Base-by-base conservation (phyloP, 2,113 vertebrate species). In the Pteropus alecto region DNA sequence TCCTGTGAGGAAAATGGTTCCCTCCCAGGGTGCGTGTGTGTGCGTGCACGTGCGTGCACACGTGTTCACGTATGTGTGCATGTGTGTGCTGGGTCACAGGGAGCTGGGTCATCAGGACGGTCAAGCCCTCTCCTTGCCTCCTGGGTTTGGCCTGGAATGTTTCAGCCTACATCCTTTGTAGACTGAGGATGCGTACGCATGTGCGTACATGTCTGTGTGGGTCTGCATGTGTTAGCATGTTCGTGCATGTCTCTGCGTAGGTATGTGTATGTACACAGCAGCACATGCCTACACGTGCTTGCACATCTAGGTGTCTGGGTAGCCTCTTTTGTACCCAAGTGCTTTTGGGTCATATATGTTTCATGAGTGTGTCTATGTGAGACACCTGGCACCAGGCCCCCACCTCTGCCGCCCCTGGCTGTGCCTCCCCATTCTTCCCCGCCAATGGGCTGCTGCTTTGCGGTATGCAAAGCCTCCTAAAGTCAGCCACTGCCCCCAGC, bases 1-100 rank as follows among this genome's bases (percentile, higher is more conserved):
- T 84, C 81, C 74, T 21, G 2, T 9, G 88, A 71, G 90, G 89
- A 60, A 91, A 95, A 74, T 24, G 30, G 51, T 77, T 87, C 60
- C 43, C 58, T 76, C 56, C 48, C 43, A 51, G 68, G 22, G 14
- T 21, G 24, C 28, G 46, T 54, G 48, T 3, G 33, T n/a, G 18
- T 2, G 26, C 0, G 16, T 13, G n/a, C 18, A 18, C 0, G 16
- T 13, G n/a, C 18, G 54, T 21, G 41, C 51, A 16, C 51, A 51
- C 24, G 46, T 5, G 35, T 30, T 51, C 51, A 51, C 15, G 33
- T 63, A 18, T 19, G 70, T 22, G 38, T 24, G 33, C 1, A 6
- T 16, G 4, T 1, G 9, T 5, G 15, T 12, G 60, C 41, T 71
- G 35, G 61, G 16, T 58, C 4, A 6, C 22, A 43, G 78, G 10